Evolutionary conservation across 1,140 invertebrate genomes (phyloP).

Genomic region (Ceratina calcarata): DNA sequence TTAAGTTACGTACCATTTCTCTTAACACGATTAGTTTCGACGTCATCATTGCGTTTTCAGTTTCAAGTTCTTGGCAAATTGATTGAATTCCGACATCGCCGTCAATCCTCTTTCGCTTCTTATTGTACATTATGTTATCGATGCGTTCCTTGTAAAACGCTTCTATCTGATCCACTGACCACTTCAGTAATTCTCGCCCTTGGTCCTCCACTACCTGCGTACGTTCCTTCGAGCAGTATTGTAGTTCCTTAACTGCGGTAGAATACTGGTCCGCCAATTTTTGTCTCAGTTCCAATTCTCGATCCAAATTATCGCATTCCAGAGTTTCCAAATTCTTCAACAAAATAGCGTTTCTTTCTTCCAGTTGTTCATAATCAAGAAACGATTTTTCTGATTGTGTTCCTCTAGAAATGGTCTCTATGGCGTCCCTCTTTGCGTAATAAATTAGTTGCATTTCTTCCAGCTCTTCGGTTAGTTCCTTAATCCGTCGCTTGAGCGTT

Average conservation of each 20-base stretch:
- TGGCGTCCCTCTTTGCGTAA: fast-evolving
- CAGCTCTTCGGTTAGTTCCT: slow-evolving; percentile 53
- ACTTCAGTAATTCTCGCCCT: slow-evolving; percentile 62
- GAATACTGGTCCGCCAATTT: slow-evolving; percentile 67
- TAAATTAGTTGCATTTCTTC: slow-evolving; percentile 23
- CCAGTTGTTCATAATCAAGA: slow-evolving; percentile 15
- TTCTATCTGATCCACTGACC: slow-evolving; percentile 65
- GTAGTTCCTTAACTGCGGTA: slow-evolving; percentile 62
- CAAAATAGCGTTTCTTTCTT: slow-evolving; percentile 52
- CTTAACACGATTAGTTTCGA: slow-evolving; percentile 49
- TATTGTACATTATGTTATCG: slow-evolving; percentile 50
- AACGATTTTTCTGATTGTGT: background rate
- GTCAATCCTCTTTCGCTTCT: slow-evolving; percentile 60
- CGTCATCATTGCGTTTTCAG: slow-evolving; percentile 54
- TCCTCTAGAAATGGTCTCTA: background rate
- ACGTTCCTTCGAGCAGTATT: slow-evolving; percentile 66
- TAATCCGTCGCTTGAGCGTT: slow-evolving; percentile 51
- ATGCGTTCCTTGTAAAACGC: slow-evolving; percentile 67
- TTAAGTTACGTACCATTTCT: slow-evolving; percentile 55
- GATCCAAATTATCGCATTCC: slow-evolving; percentile 44
- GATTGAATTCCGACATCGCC: slow-evolving; percentile 46
- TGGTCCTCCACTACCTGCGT: slow-evolving; percentile 62
- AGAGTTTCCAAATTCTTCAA: slow-evolving; percentile 49
- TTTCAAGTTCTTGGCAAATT: slow-evolving; percentile 43
- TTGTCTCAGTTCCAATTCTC: slow-evolving; percentile 68